Evolutionary conservation across 1,140 invertebrate genomes (phyloP), one percentile per base, ranked within the genome.

Genomic region (Triops longicaudatus): DNA sequence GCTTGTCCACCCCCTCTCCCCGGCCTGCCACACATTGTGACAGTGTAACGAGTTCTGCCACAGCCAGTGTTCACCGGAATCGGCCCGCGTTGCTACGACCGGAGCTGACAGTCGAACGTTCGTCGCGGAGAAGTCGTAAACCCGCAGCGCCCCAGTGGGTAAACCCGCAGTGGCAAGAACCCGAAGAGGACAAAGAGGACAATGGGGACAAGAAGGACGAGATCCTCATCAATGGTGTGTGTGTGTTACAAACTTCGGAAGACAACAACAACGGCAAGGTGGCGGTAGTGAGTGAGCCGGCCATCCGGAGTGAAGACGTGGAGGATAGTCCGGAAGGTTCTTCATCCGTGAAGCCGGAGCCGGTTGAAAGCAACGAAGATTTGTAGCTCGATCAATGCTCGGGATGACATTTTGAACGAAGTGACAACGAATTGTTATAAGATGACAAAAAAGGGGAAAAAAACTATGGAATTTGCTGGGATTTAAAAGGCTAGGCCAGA

Each of bases 91-190:
- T 63, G 72, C 78, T 28, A 63, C 75, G 79, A 75, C 37, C 71
- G 37, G 73, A 76, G 72, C 75, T 75, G 80, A 82, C 76, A 79
- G 81, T 73, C 85, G 86, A 79, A 89, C 83, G 75, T 82, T 86
- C 83, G 81, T 86, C 85, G 73, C 84, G 96, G 78, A 44, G 77
- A 37, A 78, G 73, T 31, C 87, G 96, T 77, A 98, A 98, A 86
- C 93, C 96, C 0, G 94, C 94, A 0, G 94, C 95, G 37, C 97
- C 97, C 0, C 95, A 98, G 85, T 97, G 96, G 94, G 95, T 98
- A 0, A 97, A 97, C 84, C 96, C 94, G 22, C 76, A 73, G 26
- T 78, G 75, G 74, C 44, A 43, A 77, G 82, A 84, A 78, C 81
- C 83, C 79, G 80, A 85, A 83, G 50, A 86, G 76, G 31, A 86